Conservation (phyloP, 2,888 invertebrate genomes). For the Ypsolopha scabrella region DNA sequence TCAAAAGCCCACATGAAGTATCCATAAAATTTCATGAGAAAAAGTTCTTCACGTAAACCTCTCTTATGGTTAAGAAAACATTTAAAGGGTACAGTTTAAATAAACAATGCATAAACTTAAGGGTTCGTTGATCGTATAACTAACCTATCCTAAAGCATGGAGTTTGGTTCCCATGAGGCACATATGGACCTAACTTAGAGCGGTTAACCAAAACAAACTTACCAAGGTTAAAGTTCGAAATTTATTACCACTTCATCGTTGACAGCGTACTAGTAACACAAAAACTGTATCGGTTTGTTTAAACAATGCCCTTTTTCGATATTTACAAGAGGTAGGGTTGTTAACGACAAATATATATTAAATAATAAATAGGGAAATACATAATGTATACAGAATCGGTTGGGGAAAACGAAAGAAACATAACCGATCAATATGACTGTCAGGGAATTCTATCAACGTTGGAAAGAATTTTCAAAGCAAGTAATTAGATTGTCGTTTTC, state of each 20-base stretch:
- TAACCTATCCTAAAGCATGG: conserved; percentile 21
- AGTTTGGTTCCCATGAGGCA: conserved; percentile 50
- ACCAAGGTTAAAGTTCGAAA: conserved; percentile 61
- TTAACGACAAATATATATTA: no score
- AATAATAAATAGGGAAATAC: background rate
- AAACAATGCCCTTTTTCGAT: conserved; percentile 43
- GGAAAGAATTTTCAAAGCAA: no score
- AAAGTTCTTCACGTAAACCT: no score
- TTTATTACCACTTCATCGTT: conserved; percentile 58
- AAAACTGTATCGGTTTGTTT: conserved; percentile 36
- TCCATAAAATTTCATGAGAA: no score
- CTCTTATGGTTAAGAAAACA: no score
- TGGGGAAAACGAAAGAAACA: no score
- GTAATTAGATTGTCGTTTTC: no score
- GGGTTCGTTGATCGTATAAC: conserved; percentile 11
- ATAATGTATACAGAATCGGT: no score
- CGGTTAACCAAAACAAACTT: conserved; percentile 56
- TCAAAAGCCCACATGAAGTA: no score
- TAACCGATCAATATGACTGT: no score
- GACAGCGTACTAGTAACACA: conserved; percentile 39
- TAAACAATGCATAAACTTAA: background rate
- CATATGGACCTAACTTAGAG: conserved; percentile 41
- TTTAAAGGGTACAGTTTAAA: no score
- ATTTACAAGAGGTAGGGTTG: conserved; percentile 8
- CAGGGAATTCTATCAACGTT: no score